phyloP scores from a whole-genome alignment of 2,113 vertebrate species.

The Mohoua ochrocephala region DNA sequence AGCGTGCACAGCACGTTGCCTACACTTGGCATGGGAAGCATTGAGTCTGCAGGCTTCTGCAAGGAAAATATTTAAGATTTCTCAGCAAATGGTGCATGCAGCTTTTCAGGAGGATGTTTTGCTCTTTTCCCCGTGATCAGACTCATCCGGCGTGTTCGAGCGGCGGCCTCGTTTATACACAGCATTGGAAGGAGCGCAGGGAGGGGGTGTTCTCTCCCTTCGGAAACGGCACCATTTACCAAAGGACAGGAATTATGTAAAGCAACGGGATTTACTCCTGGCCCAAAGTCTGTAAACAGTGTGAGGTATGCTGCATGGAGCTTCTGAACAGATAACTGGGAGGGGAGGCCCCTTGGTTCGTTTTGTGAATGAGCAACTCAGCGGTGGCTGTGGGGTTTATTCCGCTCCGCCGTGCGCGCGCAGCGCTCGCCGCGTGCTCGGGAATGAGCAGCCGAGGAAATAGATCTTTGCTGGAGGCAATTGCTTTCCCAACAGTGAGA shows the following conservation, averaged over 20 bases:
- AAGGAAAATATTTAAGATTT: constrained; percentile 42
- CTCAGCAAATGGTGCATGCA: background rate
- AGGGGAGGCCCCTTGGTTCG: background rate
- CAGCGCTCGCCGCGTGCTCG: background rate
- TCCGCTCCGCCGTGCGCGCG: background rate
- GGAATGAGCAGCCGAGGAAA: constrained; percentile 33
- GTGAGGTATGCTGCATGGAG: background rate
- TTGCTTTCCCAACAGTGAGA: constrained; percentile 47
- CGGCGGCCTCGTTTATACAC: background rate
- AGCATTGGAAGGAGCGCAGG: background rate
- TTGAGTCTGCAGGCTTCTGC: background rate
- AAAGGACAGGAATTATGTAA: background rate
- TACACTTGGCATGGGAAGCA: background rate
- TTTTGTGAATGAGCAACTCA: constrained; percentile 56
- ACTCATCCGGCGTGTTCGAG: background rate
- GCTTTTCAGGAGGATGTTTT: background rate
- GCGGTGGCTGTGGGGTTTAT: constrained; percentile 23
- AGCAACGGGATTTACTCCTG: background rate
- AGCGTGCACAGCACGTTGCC: background rate
- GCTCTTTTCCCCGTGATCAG: background rate
- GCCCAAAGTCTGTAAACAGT: background rate
- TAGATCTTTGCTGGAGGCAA: constrained; percentile 61
- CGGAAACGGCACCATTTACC: background rate
- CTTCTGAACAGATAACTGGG: constrained; percentile 4
- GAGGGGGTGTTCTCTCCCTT: background rate